Base-by-base conservation (phyloP, 2,888 invertebrate species). In the Ischnura elegans region DNA sequence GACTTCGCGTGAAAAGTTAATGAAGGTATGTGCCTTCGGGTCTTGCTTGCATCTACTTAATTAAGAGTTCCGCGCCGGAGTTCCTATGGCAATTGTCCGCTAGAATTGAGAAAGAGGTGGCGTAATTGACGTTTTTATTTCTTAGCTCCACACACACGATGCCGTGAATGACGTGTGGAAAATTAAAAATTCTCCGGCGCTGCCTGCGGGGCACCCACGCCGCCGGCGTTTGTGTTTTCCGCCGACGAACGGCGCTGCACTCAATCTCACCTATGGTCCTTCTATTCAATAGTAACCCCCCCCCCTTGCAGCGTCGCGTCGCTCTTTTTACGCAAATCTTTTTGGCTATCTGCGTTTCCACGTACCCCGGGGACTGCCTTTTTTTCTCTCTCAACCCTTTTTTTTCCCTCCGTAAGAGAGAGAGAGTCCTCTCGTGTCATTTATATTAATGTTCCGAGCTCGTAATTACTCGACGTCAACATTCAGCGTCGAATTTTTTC, bases 401-500 rank as follows among this genome's bases (percentile, higher is more conserved):
- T n/a, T 5, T n/a, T 25, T 25, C 61, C 25, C 61, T n/a, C n/a
- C 61, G 25, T n/a, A n/a, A 61, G 76, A 76, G 3, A 36, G 76
- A 36, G 76, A 16, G 76, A 13, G 76, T 10, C 76, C n/a, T 16
- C 76, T 25, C 76, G 76, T 36, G 36, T 36, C 29, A 76, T 76
- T 76, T 76, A 76, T 76, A 76, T 76, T 76, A 76, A 76, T 76
- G 76, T 36, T 19, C 29, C 29, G 36, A 36, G 76, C 76, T 51
- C 76, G 76, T 76, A 76, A 76, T 76, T 76, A 76, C 76, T 76
- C 36, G 8, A 3, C 76, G 76, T n/a, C 76, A 29, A n/a, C n/a
- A 76, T 76, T 76, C 76, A 76, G 36, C 76, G 76, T 76, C 76
- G 36, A 76, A 16, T 76, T 36, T 76, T 76, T 76, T 61, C 61